Percentiles rank a stretch among this genome's conserved stretches.
phyloP scores from a whole-genome alignment of 2,113 vertebrate genomes.

The Limnothrissa miodon region DNA sequence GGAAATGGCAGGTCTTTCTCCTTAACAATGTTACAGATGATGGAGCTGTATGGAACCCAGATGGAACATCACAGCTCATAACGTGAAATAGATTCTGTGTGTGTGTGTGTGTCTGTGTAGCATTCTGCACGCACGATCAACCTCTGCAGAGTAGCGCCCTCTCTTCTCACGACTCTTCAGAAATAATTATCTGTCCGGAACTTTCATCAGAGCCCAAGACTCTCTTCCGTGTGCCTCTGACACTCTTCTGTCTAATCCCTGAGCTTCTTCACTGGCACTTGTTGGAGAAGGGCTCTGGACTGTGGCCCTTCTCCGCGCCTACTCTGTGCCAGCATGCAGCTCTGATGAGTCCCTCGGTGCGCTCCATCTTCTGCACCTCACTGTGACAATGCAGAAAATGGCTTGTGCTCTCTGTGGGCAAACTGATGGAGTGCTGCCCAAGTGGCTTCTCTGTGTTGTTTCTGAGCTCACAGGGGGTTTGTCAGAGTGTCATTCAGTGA shows the following conservation, averaged over 20 bases:
- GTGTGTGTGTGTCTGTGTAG: too few relatives aligned
- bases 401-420: neutral
- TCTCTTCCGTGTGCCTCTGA: neutral
- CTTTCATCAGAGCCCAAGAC: neutral
- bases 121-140: neutral
- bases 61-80: neutral
- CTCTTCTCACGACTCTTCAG: neutral
- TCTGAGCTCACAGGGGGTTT: neutral
- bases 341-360: neutral
- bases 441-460: neutral
- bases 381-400: neutral
- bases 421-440: neutral
- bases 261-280: neutral
- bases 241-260: conserved; percentile 37
- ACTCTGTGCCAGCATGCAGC: neutral
- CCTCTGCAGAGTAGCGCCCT: neutral
- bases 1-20: neutral
- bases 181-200: neutral
- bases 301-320: neutral
- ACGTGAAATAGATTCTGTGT: neutral
- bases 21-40: neutral
- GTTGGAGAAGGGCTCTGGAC: neutral
- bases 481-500: neutral
- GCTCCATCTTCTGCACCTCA: neutral
- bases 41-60: neutral